Evolutionary conservation across 2,888 invertebrate species (phyloP).

Genomic region (Macaria notata): DNA sequence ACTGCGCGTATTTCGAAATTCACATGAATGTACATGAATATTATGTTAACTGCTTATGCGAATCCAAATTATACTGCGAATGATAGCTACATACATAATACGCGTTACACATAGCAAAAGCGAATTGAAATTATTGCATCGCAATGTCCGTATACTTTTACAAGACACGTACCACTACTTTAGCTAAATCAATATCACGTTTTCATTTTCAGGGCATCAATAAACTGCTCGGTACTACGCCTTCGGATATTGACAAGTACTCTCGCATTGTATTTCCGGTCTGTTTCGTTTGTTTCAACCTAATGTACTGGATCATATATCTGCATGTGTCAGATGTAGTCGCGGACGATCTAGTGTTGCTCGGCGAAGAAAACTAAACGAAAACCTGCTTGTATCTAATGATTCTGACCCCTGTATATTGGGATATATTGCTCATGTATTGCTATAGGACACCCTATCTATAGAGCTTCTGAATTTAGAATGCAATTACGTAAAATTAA

Average conservation of each 20-base stretch:
- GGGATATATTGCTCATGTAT: conserved; percentile 1
- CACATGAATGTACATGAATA: too few relatives aligned
- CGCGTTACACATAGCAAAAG: too few relatives aligned
- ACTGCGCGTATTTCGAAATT: too few relatives aligned
- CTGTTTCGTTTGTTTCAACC: conserved; percentile 99
- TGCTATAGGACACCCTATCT: conserved; percentile 5
- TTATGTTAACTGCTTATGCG: too few relatives aligned
- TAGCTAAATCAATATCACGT: background rate
- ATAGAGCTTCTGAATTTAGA: conserved; percentile 23
- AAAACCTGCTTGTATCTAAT: background rate
- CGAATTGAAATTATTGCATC: too few relatives aligned
- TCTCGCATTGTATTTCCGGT: conserved; percentile 99
- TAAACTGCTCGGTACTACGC: conserved; percentile 94
- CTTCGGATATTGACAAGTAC: conserved; percentile 99
- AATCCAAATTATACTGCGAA: too few relatives aligned
- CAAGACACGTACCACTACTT: background rate
- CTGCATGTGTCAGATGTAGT: conserved; percentile 97
- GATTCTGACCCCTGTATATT: too few relatives aligned
- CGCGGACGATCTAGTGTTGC: conserved; percentile 94
- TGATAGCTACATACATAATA: too few relatives aligned
- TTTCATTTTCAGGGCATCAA: conserved; percentile 87
- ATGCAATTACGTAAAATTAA: conserved; percentile 7
- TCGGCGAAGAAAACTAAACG: conserved; percentile 80
- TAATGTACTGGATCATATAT: conserved; percentile 99
- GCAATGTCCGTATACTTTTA: too few relatives aligned